These are phyloP conservation scores for Parus major DNA, from an alignment of 2,113 vertebrate species.

Conservation along the genomic window DNA sequence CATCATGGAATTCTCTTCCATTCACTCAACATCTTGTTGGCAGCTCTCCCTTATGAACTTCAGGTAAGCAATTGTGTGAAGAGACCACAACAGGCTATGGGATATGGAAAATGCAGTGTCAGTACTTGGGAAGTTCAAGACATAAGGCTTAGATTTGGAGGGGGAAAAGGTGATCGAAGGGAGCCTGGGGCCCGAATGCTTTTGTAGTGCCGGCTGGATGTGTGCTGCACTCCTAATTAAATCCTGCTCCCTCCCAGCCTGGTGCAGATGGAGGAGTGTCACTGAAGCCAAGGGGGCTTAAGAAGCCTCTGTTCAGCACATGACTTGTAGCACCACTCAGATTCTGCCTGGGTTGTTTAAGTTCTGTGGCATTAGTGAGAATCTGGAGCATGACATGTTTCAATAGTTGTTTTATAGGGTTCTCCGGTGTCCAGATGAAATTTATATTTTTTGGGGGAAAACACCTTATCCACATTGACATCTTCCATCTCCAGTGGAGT, in stretches of 20 bases:
- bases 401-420: not conserved
- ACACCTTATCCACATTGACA: not conserved
- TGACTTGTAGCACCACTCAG: not conserved
- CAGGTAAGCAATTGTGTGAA: not conserved
- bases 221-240: not conserved
- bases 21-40: not conserved
- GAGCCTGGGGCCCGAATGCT: not conserved
- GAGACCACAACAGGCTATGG: not conserved
- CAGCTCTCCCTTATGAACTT: not conserved
- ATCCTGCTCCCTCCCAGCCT: not conserved
- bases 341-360: not conserved
- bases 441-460: not conserved
- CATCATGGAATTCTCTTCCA: not conserved
- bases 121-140: not conserved
- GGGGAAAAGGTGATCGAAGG: not conserved
- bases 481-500: not conserved
- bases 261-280: not conserved
- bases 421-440: not conserved
- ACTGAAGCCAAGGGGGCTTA: not conserved
- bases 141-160: not conserved
- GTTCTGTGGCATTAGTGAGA: not conserved
- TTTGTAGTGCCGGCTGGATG: not conserved
- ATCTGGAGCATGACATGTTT: not conserved
- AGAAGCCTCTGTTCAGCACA: not conserved
- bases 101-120: not conserved